Conservation (phyloP, 2,797 vertebrate genomes). For the Gouania willdenowi region DNA sequence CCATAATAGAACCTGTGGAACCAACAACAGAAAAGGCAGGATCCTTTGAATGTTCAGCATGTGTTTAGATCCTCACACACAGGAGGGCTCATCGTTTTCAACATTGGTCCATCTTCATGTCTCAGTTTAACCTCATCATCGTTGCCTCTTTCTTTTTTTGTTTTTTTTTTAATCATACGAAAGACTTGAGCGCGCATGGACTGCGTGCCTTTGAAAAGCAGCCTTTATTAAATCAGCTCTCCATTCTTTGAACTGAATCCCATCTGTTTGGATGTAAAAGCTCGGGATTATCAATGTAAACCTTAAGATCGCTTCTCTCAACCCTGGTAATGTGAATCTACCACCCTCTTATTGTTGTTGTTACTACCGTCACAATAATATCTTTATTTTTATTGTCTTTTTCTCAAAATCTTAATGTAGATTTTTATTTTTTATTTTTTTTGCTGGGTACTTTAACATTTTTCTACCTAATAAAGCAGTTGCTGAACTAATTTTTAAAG, state of each 20-base stretch:
- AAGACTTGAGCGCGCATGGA: slow-evolving; percentile 32
- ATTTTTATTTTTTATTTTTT: no score
- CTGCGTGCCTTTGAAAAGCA: slow-evolving; percentile 33
- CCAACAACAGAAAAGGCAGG: slow-evolving; percentile 7
- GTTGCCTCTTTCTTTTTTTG: slow-evolving; percentile 24
- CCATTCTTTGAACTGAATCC: slow-evolving; percentile 58
- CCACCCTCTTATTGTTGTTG: no score
- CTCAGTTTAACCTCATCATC: slow-evolving; percentile 47
- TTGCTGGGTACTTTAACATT: no score
- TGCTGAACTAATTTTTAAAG: no score
- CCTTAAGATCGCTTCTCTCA: slow-evolving; percentile 35
- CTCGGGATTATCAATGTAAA: slow-evolving; percentile 48
- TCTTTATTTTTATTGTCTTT: no score
- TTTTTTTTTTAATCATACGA: slow-evolving; percentile 26
- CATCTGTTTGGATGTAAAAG: slow-evolving; percentile 51
- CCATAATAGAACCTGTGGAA: slow-evolving; percentile 19
- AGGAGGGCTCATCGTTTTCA: slow-evolving; percentile 21
- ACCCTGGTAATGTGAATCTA: slow-evolving; percentile 67
- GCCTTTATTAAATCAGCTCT: slow-evolving; percentile 51
- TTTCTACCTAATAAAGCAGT: no score
- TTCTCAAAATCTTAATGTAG: no score
- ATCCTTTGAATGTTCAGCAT: slow-evolving; percentile 9
- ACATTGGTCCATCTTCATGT: slow-evolving; percentile 15
- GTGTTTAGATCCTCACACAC: no score
- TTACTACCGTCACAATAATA: no score